phyloP scores from a whole-genome alignment of 2,113 vertebrate species.

The Microcebus murinus region DNA sequence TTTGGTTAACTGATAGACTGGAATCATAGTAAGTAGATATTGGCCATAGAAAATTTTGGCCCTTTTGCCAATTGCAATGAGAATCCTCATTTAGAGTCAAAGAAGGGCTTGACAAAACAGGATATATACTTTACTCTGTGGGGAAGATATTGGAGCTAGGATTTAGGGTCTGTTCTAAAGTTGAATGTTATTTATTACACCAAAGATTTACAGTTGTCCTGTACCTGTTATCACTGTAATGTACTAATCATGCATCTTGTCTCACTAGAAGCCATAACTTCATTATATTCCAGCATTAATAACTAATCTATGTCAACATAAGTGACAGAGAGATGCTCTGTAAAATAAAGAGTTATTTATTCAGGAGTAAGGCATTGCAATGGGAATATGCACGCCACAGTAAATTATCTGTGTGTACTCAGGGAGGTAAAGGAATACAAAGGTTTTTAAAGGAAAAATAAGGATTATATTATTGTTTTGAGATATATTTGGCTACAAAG shows the following conservation, averaged over 20 bases:
- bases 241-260: not conserved
- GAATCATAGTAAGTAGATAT: not conserved
- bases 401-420: not conserved
- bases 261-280: not conserved
- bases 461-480: not conserved
- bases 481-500: not conserved
- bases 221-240: not conserved
- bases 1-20: not conserved
- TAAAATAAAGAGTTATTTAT: not conserved
- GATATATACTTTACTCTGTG: not conserved
- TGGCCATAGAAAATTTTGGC: not conserved
- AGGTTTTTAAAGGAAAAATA: not conserved
- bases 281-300: not conserved
- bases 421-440: not conserved
- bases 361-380: not conserved
- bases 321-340: not conserved
- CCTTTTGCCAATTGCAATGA: not conserved
- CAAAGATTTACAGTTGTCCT: not conserved
- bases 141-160: not conserved
- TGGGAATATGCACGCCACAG: not conserved
- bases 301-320: not conserved
- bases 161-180: not conserved
- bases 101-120: not conserved
- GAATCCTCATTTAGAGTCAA: not conserved
- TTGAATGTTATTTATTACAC: not conserved